These are phyloP conservation scores for Cotesia chilonis DNA, from an alignment of 1,140 invertebrate genomes.

Conservation along the genomic window DNA sequence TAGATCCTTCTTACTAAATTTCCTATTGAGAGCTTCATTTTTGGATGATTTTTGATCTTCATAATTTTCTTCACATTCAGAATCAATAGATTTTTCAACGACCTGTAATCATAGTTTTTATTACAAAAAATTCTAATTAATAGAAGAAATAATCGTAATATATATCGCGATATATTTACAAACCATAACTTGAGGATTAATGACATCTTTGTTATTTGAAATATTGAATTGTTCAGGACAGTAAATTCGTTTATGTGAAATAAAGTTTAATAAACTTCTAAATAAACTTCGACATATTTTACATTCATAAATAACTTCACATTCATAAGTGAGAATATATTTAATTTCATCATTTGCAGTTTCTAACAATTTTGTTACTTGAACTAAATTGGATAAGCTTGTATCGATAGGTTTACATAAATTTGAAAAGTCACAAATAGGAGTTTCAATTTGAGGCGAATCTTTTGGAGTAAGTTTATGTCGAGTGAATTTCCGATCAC, in stretches of 20 bases:
- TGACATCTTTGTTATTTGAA: constrained; percentile 54
- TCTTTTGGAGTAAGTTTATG: constrained; percentile 31
- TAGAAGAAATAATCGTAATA: constrained; percentile 4
- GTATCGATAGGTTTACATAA: constrained; percentile 72
- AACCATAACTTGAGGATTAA: constrained; percentile 59
- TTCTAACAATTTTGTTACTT: constrained; percentile 60
- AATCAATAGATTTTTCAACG: constrained; percentile 19
- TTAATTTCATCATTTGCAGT: constrained; percentile 69
- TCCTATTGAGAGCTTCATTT: constrained; percentile 52
- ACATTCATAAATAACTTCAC: constrained; percentile 86
- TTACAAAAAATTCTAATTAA: neutral
- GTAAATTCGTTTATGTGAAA: constrained; percentile 84
- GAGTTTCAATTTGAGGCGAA: constrained; percentile 14
- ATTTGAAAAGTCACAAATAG: constrained; percentile 66
- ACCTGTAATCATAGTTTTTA: constrained; percentile 25
- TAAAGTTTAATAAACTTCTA: constrained; percentile 82
- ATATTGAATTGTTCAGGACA: constrained; percentile 70
- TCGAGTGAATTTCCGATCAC: constrained; percentile 29
- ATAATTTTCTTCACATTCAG: constrained; percentile 45
- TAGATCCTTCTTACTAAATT: constrained; percentile 68
- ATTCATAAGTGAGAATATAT: constrained; percentile 77
- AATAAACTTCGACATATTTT: constrained; percentile 85
- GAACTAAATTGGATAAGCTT: constrained; percentile 70
- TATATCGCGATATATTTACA: constrained; percentile 50
- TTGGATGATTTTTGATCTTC: constrained; percentile 57